Percentiles rank a stretch among this genome's conserved stretches.
These are phyloP conservation scores for Horisme vitalbata DNA, from an alignment of 2,888 invertebrate species.

Conservation along the genomic window DNA sequence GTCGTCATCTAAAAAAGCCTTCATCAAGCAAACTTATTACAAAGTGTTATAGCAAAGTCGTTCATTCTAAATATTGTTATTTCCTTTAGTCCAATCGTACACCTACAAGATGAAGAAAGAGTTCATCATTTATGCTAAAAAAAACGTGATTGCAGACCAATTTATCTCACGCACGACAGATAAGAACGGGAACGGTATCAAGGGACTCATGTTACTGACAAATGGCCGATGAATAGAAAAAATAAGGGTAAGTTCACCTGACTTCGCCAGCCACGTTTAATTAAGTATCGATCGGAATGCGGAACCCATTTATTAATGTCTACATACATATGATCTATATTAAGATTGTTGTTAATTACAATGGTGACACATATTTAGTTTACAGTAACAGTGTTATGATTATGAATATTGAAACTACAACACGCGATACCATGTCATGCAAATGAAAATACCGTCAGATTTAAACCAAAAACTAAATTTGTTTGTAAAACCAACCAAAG, in stretches of 20 bases:
- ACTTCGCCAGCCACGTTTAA: no score
- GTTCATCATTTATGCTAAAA: conserved; percentile 7
- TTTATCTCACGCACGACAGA: conserved; percentile 19
- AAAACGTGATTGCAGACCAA: conserved; percentile 14
- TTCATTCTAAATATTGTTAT: no score
- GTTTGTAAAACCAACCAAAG: no score
- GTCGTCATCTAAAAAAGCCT: no score
- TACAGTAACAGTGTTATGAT: conserved; percentile 15
- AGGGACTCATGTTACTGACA: conserved; percentile 14
- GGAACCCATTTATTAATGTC: no score
- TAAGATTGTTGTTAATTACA: conserved; percentile 2
- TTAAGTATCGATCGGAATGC: neutral
- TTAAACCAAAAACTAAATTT: no score
- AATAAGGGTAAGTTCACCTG: neutral
- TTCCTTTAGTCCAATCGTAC: no score
- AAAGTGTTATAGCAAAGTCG: no score
- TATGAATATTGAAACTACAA: conserved; percentile 17
- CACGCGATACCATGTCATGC: conserved; percentile 5
- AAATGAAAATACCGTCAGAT: conserved; percentile 7
- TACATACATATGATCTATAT: conserved; percentile 1
- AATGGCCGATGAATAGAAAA: neutral
- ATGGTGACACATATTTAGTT: conserved; percentile 18
- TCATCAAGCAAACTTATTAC: no score
- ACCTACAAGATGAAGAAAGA: neutral
- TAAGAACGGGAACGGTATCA: conserved; percentile 13